Base-by-base conservation (phyloP, 2,113 vertebrate genomes). In the Prionailurus bengalensis region DNA sequence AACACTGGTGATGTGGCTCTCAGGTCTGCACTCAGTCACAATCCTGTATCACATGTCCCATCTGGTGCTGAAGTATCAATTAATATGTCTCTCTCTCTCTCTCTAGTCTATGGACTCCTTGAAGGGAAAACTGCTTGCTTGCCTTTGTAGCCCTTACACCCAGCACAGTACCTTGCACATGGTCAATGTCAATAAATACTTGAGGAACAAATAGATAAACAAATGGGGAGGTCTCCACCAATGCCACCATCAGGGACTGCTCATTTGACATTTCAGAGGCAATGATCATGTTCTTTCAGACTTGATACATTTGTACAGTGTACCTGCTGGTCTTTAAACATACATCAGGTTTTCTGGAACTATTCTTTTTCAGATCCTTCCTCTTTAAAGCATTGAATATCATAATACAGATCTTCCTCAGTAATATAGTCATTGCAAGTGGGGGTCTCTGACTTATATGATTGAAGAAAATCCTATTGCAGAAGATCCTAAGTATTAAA, bases 391-490 rank as follows among this genome's bases (percentile, higher is more conserved):
- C 42, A 73, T 33, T 96, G 23, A 93, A n/a, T 68, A 63, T 74
- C 25, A n/a, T 89, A 85, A 78, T n/a, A 90, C 63, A 39, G 15
- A 94, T 89, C 68, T 31, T 78, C 68, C 89, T 89, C 23, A 92
- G 15, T 51, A 66, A 93, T 68, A 51, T 19, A n/a, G 66, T 68
- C 45, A 36, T 25, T 63, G 4, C 36, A 83, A 73, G 3, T 55
- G 19, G 33, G 45, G 5, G 21, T 92, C n/a, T 89, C 6, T 86
- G 42, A 83, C 4, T 14, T 86, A 23, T 8, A 53, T 36, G 53
- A 16, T 1, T 92, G 25, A 92, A 93, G 66, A 94, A 90, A 94
- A 91, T 70, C 0, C 42, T 39, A 25, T n/a, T 73, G n/a, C 4
- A 51, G 85, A 95, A 91, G 33, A 79, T 76, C 7, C 25, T 55